A percentile compares a stretch with the other conserved stretches of the same genome.
Evolutionary conservation across 2,797 vertebrate species (phyloP).

Genomic region (Pantherophis vulpinus): DNA sequence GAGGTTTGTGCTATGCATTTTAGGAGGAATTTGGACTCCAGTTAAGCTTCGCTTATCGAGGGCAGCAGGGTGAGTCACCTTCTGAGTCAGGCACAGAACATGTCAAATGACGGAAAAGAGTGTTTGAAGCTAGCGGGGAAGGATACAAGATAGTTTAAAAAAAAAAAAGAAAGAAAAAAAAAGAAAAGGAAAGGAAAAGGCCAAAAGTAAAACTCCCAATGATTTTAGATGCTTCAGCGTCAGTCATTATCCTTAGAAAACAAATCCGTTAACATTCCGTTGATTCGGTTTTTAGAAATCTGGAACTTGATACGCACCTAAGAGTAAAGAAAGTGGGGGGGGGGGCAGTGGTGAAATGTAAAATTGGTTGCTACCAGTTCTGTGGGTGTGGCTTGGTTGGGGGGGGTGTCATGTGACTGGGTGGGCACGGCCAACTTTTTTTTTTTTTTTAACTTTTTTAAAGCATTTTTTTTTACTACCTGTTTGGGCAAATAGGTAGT

Average conservation of each 20-base stretch:
- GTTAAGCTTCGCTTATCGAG: background rate
- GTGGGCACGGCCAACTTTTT: too few species aligned
- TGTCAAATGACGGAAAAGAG: background rate
- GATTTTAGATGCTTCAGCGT: background rate
- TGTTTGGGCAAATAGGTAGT: too few species aligned
- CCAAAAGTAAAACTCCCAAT: background rate
- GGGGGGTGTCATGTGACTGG: too few species aligned
- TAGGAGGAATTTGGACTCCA: slow-evolving; percentile 6
- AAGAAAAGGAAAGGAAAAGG: background rate
- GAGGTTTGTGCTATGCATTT: background rate
- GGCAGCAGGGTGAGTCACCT: background rate
- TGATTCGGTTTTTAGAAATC: background rate
- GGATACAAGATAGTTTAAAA: background rate
- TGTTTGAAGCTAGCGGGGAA: background rate
- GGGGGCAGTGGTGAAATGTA: too few species aligned
- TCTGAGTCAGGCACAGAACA: background rate
- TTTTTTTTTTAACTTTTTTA: too few species aligned
- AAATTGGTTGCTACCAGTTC: too few species aligned
- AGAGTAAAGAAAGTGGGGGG: background rate
- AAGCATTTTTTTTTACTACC: too few species aligned
- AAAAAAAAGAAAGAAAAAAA: too few species aligned
- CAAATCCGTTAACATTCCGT: background rate
- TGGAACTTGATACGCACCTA: background rate
- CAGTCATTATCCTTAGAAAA: background rate
- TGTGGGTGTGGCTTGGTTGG: too few species aligned